These are phyloP conservation scores for Leptopilina myrica DNA, from an alignment of 2,888 invertebrate genomes.

Conservation along the genomic window DNA sequence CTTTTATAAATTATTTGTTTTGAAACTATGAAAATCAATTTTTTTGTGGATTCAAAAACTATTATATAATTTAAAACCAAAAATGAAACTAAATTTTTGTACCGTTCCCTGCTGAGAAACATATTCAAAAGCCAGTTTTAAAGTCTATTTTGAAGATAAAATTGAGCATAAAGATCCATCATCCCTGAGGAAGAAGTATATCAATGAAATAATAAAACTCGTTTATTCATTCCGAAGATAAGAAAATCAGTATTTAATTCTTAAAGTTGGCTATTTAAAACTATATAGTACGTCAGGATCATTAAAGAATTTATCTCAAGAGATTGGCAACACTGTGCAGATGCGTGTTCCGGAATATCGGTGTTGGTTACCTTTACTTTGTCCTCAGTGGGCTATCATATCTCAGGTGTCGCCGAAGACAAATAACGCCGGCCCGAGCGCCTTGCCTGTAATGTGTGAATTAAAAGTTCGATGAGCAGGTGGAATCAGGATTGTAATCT, in stretches of 20 bases:
- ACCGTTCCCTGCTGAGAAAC: neutral
- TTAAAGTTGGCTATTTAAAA: neutral
- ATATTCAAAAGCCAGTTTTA: no score
- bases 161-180: no score
- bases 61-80: no score
- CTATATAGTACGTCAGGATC: neutral
- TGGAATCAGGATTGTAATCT: constrained; percentile 44
- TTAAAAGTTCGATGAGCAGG: constrained; percentile 55
- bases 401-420: constrained; percentile 57
- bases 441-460: constrained; percentile 51
- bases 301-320: constrained; percentile 31
- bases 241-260: constrained; percentile 8
- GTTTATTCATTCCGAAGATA: neutral
- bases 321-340: constrained; percentile 26
- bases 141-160: no score
- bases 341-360: neutral
- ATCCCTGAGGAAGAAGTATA: neutral
- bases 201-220: neutral
- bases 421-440: constrained; percentile 50
- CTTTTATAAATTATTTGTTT: no score
- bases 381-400: constrained; percentile 51
- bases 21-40: no score
- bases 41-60: no score
- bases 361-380: constrained; percentile 27
- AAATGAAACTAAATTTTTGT: no score